These are phyloP conservation scores for Druon quercuslanigerum DNA, from an alignment of 1,140 invertebrate species.

Conservation along the genomic window DNA sequence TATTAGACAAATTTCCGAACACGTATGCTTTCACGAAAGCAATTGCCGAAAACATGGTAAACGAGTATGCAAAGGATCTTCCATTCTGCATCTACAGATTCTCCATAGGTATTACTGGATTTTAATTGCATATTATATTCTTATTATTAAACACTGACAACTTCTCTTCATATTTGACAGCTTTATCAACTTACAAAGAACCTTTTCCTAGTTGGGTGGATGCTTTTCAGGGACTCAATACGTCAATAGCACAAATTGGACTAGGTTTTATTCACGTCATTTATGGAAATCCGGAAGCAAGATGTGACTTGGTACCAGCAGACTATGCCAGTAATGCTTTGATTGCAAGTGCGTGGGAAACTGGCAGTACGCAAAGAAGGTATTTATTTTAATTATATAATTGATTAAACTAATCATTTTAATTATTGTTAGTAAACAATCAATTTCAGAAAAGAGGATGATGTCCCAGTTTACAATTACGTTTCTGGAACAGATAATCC, in stretches of 20 bases:
- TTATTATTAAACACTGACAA: constrained; percentile 2
- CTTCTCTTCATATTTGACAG: constrained; percentile 47
- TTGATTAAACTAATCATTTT: neutral
- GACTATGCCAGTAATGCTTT: constrained; percentile 81
- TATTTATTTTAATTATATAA: constrained; percentile 14
- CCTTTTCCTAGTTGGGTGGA: constrained; percentile 81
- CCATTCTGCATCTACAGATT: constrained; percentile 82
- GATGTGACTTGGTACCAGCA: constrained; percentile 81
- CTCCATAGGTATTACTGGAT: constrained; percentile 76
- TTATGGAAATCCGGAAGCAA: constrained; percentile 69
- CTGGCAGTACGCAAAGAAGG: constrained; percentile 39
- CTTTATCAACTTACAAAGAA: constrained; percentile 62
- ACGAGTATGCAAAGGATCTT: constrained; percentile 77
- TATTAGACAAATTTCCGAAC: constrained; percentile 81
- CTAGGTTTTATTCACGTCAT: constrained; percentile 79
- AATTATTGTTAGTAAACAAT: neutral
- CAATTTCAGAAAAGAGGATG: constrained; percentile 54
- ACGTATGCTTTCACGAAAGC: constrained; percentile 87
- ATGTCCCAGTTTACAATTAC: constrained; percentile 83
- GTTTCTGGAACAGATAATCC: constrained; percentile 81
- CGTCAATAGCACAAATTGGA: constrained; percentile 70
- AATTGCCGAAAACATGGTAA: constrained; percentile 80
- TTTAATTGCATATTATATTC: constrained; percentile 2
- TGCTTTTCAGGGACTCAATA: constrained; percentile 82
- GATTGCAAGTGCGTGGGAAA: constrained; percentile 77